Conservation (phyloP, 2,113 vertebrate genomes). For the Apteryx mantelli region DNA sequence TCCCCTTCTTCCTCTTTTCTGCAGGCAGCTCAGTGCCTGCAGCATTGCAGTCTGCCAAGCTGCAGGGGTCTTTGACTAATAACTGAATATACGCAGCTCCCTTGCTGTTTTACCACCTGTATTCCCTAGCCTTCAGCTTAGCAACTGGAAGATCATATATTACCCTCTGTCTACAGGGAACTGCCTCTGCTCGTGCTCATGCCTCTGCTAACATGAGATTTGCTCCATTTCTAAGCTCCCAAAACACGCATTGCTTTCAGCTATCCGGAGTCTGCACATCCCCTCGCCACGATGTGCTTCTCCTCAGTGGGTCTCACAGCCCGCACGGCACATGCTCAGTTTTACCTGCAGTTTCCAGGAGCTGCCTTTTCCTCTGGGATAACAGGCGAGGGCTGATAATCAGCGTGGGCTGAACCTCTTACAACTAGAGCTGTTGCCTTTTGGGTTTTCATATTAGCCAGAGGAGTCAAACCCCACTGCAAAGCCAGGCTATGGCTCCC, state of each 20-base stretch:
- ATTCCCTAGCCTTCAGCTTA: neutral
- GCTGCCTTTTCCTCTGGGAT: neutral
- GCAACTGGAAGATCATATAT: neutral
- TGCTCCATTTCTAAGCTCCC: neutral
- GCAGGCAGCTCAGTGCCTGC: neutral
- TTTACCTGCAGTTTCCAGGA: neutral
- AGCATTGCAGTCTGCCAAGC: neutral
- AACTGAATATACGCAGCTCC: neutral
- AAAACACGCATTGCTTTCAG: neutral
- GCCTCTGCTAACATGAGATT: neutral
- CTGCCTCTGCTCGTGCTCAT: accelerated
- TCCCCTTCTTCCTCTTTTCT: neutral
- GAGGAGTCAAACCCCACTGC: neutral
- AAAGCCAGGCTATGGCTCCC: neutral
- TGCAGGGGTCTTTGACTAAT: neutral
- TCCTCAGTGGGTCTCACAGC: neutral
- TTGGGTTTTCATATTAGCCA: neutral
- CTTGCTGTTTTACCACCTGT: constrained; percentile 3
- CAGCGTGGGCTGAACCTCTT: neutral
- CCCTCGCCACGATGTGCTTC: neutral
- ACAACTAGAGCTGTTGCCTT: neutral
- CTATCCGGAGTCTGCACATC: neutral
- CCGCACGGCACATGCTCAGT: neutral
- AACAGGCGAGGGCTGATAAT: neutral
- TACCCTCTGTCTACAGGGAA: neutral